Evolutionary conservation across 1,140 invertebrate species (phyloP).

Genomic region (Sinella curviseta): DNA sequence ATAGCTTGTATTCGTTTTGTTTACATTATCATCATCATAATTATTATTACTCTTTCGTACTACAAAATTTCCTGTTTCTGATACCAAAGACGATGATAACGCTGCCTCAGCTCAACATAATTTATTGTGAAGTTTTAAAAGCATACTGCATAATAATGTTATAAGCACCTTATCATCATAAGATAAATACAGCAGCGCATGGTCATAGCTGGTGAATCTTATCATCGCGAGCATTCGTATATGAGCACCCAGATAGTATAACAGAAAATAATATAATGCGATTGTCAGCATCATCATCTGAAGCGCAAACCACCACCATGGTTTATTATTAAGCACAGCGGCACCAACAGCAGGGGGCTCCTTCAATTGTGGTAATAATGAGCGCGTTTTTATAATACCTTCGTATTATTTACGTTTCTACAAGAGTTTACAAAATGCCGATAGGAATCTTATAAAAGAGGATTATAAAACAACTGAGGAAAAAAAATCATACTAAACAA

Average conservation of each 20-base stretch:
- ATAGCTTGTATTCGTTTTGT: conserved; percentile 4
- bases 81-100: too few relatives aligned
- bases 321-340: neutral
- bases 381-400: neutral
- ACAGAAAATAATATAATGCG: neutral
- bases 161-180: too few relatives aligned
- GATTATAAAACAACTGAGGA: neutral
- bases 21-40: conserved; percentile 14
- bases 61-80: too few relatives aligned
- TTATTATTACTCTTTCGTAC: too few relatives aligned
- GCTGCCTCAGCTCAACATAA: too few relatives aligned
- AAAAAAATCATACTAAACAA: neutral
- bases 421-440: conserved; percentile 9
- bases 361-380: neutral
- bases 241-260: neutral
- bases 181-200: too few relatives aligned
- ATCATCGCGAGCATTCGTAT: too few relatives aligned
- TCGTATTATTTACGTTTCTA: conserved; percentile 14
- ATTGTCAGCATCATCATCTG: neutral
- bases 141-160: too few relatives aligned
- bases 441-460: conserved; percentile 10
- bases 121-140: too few relatives aligned
- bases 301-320: neutral
- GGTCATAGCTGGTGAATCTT: too few relatives aligned
- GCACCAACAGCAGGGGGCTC: conserved; percentile 18